Conservation (phyloP, 1,140 invertebrate species). For the Carcinoscorpius rotundicauda region DNA sequence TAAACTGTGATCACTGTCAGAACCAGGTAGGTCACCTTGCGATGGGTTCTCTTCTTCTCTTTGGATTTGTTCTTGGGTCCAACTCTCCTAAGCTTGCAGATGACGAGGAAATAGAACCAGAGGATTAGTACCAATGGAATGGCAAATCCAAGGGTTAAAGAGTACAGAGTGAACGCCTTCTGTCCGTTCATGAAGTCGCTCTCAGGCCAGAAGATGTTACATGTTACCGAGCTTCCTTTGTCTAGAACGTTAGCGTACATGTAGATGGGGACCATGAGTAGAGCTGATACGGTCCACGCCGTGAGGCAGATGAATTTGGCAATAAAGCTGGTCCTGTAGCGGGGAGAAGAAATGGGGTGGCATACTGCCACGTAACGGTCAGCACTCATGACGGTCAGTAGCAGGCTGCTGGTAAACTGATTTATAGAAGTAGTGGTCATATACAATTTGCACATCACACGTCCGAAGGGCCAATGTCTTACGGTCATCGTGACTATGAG, state of each 20-base stretch:
- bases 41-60: slow-evolving; percentile 81
- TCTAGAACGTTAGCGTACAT: slow-evolving; percentile 68
- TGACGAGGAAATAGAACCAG: slow-evolving; percentile 88
- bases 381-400: slow-evolving; percentile 87
- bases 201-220: slow-evolving; percentile 72
- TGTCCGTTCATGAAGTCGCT: slow-evolving; percentile 41
- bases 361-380: slow-evolving; percentile 95
- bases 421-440: slow-evolving; percentile 90
- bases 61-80: slow-evolving; percentile 51
- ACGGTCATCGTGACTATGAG: slow-evolving; percentile 76
- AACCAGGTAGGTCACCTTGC: slow-evolving; percentile 86
- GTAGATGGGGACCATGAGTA: slow-evolving; percentile 81
- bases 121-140: slow-evolving; percentile 83
- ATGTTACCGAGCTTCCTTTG: slow-evolving; percentile 37
- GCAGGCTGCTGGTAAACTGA: slow-evolving; percentile 87
- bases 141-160: slow-evolving; percentile 81
- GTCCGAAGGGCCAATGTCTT: slow-evolving; percentile 77
- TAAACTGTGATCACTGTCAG: slow-evolving; percentile 92
- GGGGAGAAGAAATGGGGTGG: slow-evolving; percentile 78
- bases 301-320: slow-evolving; percentile 67
- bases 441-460: slow-evolving; percentile 79
- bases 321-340: slow-evolving; percentile 70
- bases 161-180: slow-evolving; percentile 74
- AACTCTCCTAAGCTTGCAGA: slow-evolving; percentile 57
- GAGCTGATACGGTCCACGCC: slow-evolving; percentile 66